phyloP scores from a whole-genome alignment of 2,113 vertebrate species.

The Pangasianodon gigas region DNA sequence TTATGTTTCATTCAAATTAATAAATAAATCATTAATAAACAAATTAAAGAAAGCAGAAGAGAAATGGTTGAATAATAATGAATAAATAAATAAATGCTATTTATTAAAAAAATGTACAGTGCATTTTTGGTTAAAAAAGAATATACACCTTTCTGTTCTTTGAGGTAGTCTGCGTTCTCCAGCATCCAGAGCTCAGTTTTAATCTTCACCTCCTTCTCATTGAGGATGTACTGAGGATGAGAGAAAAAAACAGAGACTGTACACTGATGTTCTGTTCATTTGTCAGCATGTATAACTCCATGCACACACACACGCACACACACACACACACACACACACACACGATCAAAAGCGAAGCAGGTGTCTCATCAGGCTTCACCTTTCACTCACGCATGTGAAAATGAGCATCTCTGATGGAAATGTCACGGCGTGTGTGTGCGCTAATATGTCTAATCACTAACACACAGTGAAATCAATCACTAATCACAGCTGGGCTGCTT shows the following conservation, averaged over 20 bases:
- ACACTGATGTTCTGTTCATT: background rate
- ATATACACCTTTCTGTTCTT: slow-evolving; percentile 86
- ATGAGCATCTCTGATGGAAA: slow-evolving; percentile 20
- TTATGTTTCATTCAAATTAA: too few relatives aligned
- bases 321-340: background rate
- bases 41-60: too few relatives aligned
- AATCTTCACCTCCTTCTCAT: slow-evolving; percentile 85
- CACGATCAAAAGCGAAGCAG: background rate
- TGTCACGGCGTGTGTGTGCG: background rate
- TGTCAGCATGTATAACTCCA: background rate
- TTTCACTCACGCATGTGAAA: background rate
- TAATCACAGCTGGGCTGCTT: background rate
- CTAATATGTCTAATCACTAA: slow-evolving; percentile 15
- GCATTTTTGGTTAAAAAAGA: too few relatives aligned
- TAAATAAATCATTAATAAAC: too few relatives aligned
- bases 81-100: too few relatives aligned
- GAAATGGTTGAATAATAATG: too few relatives aligned
- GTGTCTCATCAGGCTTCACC: slow-evolving; percentile 24
- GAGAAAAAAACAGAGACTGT: background rate
- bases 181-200: slow-evolving; percentile 96
- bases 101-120: too few relatives aligned
- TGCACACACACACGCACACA: background rate
- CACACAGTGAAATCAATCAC: background rate
- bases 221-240: slow-evolving; percentile 86
- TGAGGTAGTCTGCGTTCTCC: slow-evolving; percentile 92